phyloP scores from a whole-genome alignment of 2,888 invertebrate genomes.

The Luperina nickerlii region DNA sequence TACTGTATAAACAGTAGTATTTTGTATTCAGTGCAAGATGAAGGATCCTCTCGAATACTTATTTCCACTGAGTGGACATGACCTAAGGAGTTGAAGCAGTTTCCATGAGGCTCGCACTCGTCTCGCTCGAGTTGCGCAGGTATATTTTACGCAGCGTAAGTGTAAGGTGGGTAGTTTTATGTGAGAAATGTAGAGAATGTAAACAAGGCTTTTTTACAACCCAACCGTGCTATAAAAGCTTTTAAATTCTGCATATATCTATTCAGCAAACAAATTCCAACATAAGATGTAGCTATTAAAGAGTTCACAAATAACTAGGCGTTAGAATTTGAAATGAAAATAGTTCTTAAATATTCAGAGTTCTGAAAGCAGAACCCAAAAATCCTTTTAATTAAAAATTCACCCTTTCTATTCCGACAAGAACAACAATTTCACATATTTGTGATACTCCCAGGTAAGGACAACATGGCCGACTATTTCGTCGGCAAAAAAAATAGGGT shows the following conservation, averaged over 20 bases:
- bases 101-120: constrained; percentile 7
- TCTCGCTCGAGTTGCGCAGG: constrained; percentile 8
- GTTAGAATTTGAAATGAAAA: constrained; percentile 33
- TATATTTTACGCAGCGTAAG: neutral
- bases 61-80: neutral
- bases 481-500: constrained; percentile 42
- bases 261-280: constrained; percentile 5
- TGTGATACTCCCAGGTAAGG: constrained; percentile 1
- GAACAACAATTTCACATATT: constrained; percentile 35
- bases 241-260: neutral
- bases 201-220: neutral
- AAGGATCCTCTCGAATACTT: constrained; percentile 14
- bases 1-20: neutral
- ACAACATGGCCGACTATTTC: constrained; percentile 22
- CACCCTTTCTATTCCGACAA: constrained; percentile 11
- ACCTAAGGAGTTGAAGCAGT: neutral
- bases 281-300: neutral
- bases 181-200: neutral
- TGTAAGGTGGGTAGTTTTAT: neutral
- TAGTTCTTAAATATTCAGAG: constrained; percentile 33
- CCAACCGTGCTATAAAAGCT: accelerated
- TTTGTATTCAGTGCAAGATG: neutral
- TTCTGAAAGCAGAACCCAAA: constrained; percentile 9
- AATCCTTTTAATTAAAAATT: constrained; percentile 42
- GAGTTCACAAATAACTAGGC: neutral